phyloP scores from a whole-genome alignment of 92 coral and sea anemone species.

The Nematostella vectensis region DNA sequence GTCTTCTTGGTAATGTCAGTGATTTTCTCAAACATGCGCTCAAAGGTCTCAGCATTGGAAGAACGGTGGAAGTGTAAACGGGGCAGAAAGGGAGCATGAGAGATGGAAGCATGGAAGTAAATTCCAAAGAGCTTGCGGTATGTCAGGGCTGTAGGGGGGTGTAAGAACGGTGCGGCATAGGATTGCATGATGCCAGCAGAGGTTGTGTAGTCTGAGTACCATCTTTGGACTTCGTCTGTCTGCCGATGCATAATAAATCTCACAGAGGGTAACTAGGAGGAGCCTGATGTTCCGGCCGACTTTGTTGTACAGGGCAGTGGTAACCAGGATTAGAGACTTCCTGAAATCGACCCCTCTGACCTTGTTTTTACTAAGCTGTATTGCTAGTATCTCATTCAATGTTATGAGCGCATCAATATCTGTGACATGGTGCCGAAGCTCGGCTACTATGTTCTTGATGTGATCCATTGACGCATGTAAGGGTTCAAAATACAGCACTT shows the following conservation, averaged over 20 bases:
- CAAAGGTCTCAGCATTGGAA: constrained; percentile 30
- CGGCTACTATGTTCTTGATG: no score
- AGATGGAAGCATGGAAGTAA: constrained; percentile 31
- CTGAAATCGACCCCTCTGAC: no score
- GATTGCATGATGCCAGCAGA: constrained; percentile 55
- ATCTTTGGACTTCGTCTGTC: constrained; percentile 31
- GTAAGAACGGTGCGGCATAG: constrained; percentile 26
- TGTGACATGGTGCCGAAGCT: no score
- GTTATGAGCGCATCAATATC: no score
- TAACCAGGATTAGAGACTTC: no score
- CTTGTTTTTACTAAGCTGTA: no score
- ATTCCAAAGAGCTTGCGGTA: constrained; percentile 46
- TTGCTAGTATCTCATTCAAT: no score
- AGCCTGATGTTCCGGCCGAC: no score
- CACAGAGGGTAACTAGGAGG: no score
- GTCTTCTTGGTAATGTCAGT: constrained; percentile 31
- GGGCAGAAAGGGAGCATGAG: constrained; percentile 17
- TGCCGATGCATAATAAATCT: constrained; percentile 33
- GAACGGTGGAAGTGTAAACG: constrained; percentile 25
- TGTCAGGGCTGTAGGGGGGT: constrained; percentile 30
- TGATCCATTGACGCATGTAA: no score
- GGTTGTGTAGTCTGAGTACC: constrained; percentile 32
- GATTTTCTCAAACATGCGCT: constrained; percentile 29
- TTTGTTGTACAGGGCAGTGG: no score
- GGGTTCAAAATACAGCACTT: no score